Evolutionary conservation across 2,888 invertebrate genomes (phyloP), one percentile per base, ranked within the genome.

Genomic region (Oscheius sp.): DNA sequence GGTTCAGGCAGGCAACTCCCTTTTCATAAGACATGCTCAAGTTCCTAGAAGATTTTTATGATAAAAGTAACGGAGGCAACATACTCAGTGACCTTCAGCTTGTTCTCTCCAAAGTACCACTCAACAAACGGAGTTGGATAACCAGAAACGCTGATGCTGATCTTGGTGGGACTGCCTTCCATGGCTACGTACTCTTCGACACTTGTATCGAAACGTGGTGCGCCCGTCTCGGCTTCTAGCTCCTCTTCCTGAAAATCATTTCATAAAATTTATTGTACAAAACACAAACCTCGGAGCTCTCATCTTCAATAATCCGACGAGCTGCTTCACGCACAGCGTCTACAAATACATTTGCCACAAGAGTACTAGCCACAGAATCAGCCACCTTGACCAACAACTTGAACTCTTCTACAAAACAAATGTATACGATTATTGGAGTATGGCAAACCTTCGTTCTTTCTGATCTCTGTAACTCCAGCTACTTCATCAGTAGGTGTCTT

Each of bases 381-480:
- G 87, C 87, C n/a, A 87, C 87, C 76, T 87, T 87, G 25, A 87
- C 83, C 25, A 87, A 78, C 35, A 87, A 76, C 35, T 84, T 84
- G 79, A 80, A 84, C 66, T 84, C 82, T 68, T 84, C 83, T 78
- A 55, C 27, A n/a, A 78, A 69, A 56, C 18, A 13, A 35, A 18
- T 58, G 35, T 3, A 55, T 12, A 9, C 9, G 7, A n/a, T 23
- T 61, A 7, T 21, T 18, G 18, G 25, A 16, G 21, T 6, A 46
- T 46, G 1, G 46, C 72, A 25, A 12, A 76, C 78, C 78, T 66
- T 83, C 83, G 41, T 77, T 71, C 46, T 80, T 81, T 52, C 74
- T 77, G 66, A 83, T 78, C 46, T 76, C 77, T 12, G 83, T 78
- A 9, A 75, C 76, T 71, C 77, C 76, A 23, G 70, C 76, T n/a